Base-by-base conservation (phyloP, 30 jellyfish, hydroid and myxozoan genomes). In the Aurelia sp. region DNA sequence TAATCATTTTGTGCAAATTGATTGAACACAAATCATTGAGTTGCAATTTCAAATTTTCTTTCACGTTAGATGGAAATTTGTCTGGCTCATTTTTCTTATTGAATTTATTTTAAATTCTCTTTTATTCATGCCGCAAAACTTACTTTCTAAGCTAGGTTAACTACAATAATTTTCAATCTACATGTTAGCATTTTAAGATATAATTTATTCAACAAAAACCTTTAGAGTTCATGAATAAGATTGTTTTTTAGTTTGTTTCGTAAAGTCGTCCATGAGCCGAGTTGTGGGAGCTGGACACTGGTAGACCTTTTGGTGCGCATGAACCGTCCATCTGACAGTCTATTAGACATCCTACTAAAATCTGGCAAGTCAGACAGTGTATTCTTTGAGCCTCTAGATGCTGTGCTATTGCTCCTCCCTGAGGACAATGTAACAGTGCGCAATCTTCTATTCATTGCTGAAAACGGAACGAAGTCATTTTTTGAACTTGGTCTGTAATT, bases 401-500 rank as follows among this genome's bases (percentile, higher is more conserved):
- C 75, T 27, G 80, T 71, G 13, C 89, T 63, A 21, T 51, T n/a
- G 69, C 69, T 59, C 35, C 69, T 9, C n/a, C 19, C 15, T 48
- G 89, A 38, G 16, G 73, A 30, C 35, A 65, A 55, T 10, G 93
- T 13, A 60, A 72, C 22, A 30, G 72, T 59, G 22, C 52, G 38
- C 2, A 84, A 76, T 21, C 55, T 61, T 52, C 55, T 72, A 61
- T 76, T 72, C 65, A 84, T 22, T 35, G 82, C 67, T 0, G 87
- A 62, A 73, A 67, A 84, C 3, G 93, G 93, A 4, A 84, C 48
- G 52, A 84, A 84, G 15, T 84, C 63, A 38, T 84, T 84, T 76
- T 84, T 84, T 5, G 93, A 84, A 10, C 86, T 69, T 41, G 93
- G 93, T 53, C 93, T 72, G 83, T 84, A 84, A 31, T 72, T 84